Conservation (phyloP, 2,888 invertebrate species). For the Plutella xylostella region DNA sequence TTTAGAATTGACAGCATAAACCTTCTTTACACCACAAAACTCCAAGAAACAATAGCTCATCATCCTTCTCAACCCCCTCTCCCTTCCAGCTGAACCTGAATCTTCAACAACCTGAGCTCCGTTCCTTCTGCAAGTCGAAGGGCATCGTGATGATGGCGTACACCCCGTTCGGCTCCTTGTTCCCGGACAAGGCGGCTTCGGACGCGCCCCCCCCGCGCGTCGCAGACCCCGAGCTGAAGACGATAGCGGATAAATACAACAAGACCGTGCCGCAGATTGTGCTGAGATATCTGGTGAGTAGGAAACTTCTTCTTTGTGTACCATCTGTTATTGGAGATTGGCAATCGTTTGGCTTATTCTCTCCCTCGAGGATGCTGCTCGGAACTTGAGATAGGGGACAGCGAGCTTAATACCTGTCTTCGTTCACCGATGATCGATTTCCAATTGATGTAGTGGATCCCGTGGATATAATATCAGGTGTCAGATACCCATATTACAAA, state of each 20-base stretch:
- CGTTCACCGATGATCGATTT: no score
- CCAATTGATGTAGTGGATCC: no score
- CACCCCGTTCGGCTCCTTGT: slow-evolving; percentile 75
- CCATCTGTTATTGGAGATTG: no score
- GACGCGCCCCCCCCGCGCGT: slow-evolving; percentile 62
- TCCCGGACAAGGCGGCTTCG: slow-evolving; percentile 41
- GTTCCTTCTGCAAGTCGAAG: slow-evolving; percentile 74
- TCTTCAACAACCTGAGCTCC: slow-evolving; percentile 76
- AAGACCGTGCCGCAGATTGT: slow-evolving; percentile 75
- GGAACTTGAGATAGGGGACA: no score
- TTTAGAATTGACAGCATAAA: not conserved
- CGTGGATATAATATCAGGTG: no score
- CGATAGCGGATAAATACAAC: slow-evolving; percentile 71
- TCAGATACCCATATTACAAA: no score
- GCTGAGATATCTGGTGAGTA: slow-evolving; percentile 70
- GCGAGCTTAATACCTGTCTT: no score
- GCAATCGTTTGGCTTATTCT: no score
- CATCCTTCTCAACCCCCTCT: not conserved
- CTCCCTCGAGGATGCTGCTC: no score
- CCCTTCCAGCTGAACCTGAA: slow-evolving; percentile 68
- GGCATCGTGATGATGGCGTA: slow-evolving; percentile 77
- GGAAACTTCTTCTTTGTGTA: no score
- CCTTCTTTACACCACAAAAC: not conserved
- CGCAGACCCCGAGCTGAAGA: slow-evolving; percentile 61
- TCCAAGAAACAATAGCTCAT: not conserved